Evolutionary conservation across 2,888 invertebrate species (phyloP).

Genomic region (Tuta absoluta): DNA sequence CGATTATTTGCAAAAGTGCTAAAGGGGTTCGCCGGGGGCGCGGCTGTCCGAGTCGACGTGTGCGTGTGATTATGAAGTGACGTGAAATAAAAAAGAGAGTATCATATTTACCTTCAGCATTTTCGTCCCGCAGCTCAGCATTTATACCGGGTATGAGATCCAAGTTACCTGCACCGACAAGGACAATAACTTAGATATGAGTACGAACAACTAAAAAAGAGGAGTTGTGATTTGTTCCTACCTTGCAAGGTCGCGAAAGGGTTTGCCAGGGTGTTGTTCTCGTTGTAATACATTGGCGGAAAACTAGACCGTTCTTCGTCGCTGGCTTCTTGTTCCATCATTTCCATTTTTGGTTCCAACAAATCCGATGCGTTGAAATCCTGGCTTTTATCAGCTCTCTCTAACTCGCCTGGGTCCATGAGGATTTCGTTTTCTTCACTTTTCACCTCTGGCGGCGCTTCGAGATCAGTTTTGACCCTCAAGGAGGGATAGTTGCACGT

Average conservation of each 20-base stretch:
- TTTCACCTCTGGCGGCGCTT: conserved; percentile 74
- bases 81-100: conserved; percentile 56
- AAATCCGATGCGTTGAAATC: conserved; percentile 75
- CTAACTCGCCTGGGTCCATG: conserved; percentile 73
- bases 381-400: conserved; percentile 67
- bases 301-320: conserved; percentile 83
- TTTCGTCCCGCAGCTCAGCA: conserved; percentile 72
- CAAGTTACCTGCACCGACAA: conserved; percentile 63
- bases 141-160: conserved; percentile 74
- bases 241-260: conserved; percentile 77
- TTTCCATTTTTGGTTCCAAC: conserved; percentile 86
- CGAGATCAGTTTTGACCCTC: conserved; percentile 81
- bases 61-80: conserved; percentile 69
- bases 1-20: conserved; percentile 42
- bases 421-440: conserved; percentile 74
- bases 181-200: conserved; percentile 19
- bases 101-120: conserved; percentile 70
- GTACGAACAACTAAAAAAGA: neutral
- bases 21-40: conserved; percentile 78
- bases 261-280: conserved; percentile 72
- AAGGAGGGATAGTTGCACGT: conserved; percentile 72
- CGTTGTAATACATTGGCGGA: conserved; percentile 69
- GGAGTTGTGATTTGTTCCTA: neutral
- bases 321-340: conserved; percentile 85
- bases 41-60: conserved; percentile 80